Evolutionary conservation across 30 jellyfish, hydroid and myxozoan species (phyloP).

Genomic region (Hydractinia echinata): DNA sequence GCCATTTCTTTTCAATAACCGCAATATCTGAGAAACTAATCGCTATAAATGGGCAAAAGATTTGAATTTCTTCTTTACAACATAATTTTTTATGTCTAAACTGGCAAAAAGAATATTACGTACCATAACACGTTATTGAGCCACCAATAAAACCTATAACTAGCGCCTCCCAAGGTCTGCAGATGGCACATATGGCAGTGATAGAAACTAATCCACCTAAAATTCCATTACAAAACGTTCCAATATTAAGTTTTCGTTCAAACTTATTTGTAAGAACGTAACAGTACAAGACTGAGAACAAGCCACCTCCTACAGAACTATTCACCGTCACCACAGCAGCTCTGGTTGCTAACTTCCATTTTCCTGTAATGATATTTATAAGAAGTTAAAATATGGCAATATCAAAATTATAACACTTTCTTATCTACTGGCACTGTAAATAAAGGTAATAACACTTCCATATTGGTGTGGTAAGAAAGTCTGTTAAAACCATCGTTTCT

Average conservation of each 20-base stretch:
- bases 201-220: conserved; percentile 31
- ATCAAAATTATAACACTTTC: no score
- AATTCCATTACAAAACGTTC: conserved; percentile 17
- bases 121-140: conserved; percentile 4
- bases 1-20: no score
- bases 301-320: conserved; percentile 31
- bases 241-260: conserved; percentile 48
- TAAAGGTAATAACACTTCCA: no score
- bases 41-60: no score
- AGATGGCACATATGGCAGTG: conserved; percentile 40
- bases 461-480: no score
- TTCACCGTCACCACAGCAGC: conserved; percentile 42
- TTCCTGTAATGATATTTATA: conserved; percentile 7
- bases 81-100: no score
- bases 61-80: no score
- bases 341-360: conserved; percentile 35
- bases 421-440: no score
- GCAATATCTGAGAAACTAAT: no score
- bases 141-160: conserved; percentile 23
- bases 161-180: conserved; percentile 46
- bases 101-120: no score
- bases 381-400: neutral
- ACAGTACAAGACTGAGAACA: conserved; percentile 2
- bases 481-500: no score
- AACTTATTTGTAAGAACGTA: conserved; percentile 1